Conservation (phyloP, 2,113 vertebrate species). For the Lophura nycthemera region DNA sequence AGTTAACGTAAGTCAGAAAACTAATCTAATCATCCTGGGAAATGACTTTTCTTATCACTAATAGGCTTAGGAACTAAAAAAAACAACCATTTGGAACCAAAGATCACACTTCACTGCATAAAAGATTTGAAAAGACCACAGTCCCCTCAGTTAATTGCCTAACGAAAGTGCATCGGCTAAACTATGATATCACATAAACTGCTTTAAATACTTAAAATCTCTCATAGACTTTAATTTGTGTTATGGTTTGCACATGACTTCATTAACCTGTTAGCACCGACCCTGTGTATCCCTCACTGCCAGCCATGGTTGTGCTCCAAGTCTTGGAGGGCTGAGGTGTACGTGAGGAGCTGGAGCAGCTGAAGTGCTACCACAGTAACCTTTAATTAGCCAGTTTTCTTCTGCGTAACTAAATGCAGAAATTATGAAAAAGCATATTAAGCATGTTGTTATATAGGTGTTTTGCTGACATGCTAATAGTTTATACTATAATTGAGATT, state of each 20-base stretch:
- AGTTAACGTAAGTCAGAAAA: background rate
- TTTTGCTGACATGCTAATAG: constrained; percentile 1
- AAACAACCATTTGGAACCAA: background rate
- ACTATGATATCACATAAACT: background rate
- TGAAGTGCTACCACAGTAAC: background rate
- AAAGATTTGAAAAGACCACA: background rate
- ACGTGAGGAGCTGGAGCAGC: background rate
- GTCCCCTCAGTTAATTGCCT: background rate
- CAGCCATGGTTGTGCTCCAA: background rate
- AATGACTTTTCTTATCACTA: background rate
- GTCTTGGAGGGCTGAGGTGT: background rate
- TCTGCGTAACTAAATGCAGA: background rate
- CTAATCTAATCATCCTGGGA: background rate
- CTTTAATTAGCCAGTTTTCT: constrained; percentile 12
- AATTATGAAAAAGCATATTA: background rate
- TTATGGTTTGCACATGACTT: background rate
- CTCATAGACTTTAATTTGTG: background rate
- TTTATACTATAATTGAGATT: background rate
- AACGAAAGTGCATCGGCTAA: background rate
- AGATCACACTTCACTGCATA: background rate
- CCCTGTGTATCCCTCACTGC: background rate
- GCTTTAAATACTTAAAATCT: background rate
- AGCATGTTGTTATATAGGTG: background rate
- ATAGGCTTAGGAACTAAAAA: background rate
- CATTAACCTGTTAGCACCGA: background rate